These are phyloP conservation scores for Discoglossus pictus DNA, from an alignment of 2,797 vertebrate genomes.

Conservation along the genomic window DNA sequence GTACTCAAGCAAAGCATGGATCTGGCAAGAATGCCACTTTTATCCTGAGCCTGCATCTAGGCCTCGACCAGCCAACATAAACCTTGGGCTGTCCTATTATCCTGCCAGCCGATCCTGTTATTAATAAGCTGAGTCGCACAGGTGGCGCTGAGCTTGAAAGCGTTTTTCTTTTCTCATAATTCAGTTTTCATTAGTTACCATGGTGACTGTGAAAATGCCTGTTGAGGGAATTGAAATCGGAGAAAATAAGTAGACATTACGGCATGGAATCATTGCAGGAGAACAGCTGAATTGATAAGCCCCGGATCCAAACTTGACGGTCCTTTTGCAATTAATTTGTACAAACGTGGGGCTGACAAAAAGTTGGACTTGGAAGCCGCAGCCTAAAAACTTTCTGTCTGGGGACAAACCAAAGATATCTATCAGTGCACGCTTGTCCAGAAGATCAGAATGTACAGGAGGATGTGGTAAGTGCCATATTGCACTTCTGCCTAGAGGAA, in stretches of 20 bases:
- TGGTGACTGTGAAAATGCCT: conserved; percentile 62
- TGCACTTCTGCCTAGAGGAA: too few relatives aligned
- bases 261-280: conserved; percentile 44
- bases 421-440: not conserved
- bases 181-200: conserved; percentile 70
- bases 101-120: not conserved
- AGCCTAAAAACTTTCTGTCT: conserved; percentile 1
- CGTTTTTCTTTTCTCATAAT: conserved; percentile 52
- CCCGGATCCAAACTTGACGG: conserved; percentile 6
- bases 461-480: conserved; percentile 8
- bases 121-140: conserved; percentile 3
- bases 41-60: not conserved
- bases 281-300: conserved; percentile 38
- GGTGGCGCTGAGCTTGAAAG: conserved; percentile 54
- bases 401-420: not conserved
- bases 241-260: conserved; percentile 38
- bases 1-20: too few relatives aligned
- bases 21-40: not conserved
- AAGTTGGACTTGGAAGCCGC: not conserved
- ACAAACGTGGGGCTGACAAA: not conserved
- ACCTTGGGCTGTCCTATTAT: conserved; percentile 11
- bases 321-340: conserved; percentile 44
- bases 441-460: conserved; percentile 6
- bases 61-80: not conserved
- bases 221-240: conserved; percentile 55